Evolutionary conservation across 2,888 invertebrate genomes (phyloP).

Genomic region (Tachina fera): DNA sequence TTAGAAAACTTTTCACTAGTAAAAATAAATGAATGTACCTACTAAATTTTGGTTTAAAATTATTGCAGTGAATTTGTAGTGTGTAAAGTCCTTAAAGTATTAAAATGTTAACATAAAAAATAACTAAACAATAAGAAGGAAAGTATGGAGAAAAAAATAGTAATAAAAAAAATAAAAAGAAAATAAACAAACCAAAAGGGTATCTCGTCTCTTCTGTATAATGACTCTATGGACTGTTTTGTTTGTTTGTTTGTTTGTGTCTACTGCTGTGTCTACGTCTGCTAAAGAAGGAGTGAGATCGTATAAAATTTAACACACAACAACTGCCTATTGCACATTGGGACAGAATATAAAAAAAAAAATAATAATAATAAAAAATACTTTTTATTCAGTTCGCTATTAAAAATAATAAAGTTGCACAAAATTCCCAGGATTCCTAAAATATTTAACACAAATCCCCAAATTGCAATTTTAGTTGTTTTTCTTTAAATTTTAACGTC

Average conservation of each 20-base stretch:
- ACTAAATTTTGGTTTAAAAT: not conserved
- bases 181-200: constrained; percentile 12
- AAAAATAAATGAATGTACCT: not conserved
- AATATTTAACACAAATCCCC: not conserved
- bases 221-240: constrained; percentile 1
- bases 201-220: constrained; percentile 9
- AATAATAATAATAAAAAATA: too few relatives aligned
- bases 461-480: not conserved
- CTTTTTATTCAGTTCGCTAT: too few relatives aligned
- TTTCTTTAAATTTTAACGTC: too few relatives aligned
- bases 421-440: too few relatives aligned
- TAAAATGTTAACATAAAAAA: constrained; percentile 18
- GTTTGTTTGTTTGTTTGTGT: not conserved
- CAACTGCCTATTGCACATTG: too few relatives aligned
- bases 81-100: constrained; percentile 6
- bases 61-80: constrained; percentile 5
- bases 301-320: not conserved
- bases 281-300: constrained; percentile 6
- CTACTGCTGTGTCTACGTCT: not conserved
- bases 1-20: constrained; percentile 25
- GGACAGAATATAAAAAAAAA: too few relatives aligned
- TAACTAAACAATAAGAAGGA: not conserved
- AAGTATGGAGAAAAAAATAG: not conserved
- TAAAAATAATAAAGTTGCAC: too few relatives aligned
- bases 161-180: constrained; percentile 7